A percentile compares a stretch with the other conserved stretches of the same genome.
Evolutionary conservation across 2,888 invertebrate species (phyloP).

Genomic region (Eupithecia dodoneata): DNA sequence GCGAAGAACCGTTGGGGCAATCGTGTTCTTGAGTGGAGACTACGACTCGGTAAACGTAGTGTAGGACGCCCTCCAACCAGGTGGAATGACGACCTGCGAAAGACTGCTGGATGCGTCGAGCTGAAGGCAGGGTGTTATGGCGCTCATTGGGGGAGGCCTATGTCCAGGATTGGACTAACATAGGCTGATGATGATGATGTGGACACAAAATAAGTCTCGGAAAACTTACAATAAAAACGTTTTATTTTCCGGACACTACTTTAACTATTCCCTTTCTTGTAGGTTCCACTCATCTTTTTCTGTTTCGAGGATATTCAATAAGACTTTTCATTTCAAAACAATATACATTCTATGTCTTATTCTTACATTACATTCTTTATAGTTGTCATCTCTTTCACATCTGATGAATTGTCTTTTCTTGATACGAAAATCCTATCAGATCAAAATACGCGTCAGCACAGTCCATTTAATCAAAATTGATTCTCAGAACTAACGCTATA

Average conservation of each 20-base stretch:
- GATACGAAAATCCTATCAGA: background rate
- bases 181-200: too few relatives aligned
- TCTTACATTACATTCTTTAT: too few relatives aligned
- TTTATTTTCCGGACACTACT: background rate
- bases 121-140: too few relatives aligned
- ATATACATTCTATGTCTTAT: background rate
- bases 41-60: too few relatives aligned
- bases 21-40: too few relatives aligned
- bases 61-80: too few relatives aligned
- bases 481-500: background rate
- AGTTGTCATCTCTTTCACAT: background rate
- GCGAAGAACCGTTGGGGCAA: too few relatives aligned
- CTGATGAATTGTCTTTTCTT: background rate
- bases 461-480: background rate
- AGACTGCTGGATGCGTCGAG: too few relatives aligned
- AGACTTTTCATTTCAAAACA: background rate
- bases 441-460: background rate
- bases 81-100: too few relatives aligned
- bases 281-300: background rate
- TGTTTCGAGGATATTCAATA: background rate
- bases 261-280: background rate
- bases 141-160: too few relatives aligned
- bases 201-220: background rate
- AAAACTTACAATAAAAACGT: background rate
- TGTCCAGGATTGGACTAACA: too few relatives aligned